Evolutionary conservation across 30 jellyfish, hydroid and myxozoan genomes (phyloP), one percentile per base, ranked within the genome.

Genomic region (Aurelia aurita): DNA sequence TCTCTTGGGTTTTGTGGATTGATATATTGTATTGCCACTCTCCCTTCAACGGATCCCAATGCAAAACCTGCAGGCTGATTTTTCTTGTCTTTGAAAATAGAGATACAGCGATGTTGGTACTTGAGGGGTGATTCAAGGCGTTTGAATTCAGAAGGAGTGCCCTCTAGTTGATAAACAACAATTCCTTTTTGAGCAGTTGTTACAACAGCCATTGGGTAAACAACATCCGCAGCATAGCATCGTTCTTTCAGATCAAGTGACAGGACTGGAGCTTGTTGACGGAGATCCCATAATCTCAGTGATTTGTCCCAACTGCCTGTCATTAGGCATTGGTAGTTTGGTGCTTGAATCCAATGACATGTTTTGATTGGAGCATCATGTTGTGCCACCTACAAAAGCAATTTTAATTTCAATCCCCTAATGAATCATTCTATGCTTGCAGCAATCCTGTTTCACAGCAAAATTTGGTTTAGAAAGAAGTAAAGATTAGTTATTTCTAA

Each of bases 281-380:
- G 84, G 23, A 92, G 88, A 54, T 92, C 98, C 98, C 98, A 92
- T 15, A 92, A 85, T 68, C 87, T 84, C 55, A 92, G 18, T 0
- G 98, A 78, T 75, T 86, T 86, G 74, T 92, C 98, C 96, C 96
- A 92, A 29, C 98, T 92, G 16, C 97, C 98, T 9, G 98, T 92
- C 98, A 92, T 92, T 29, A 92, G 74, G 78, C 96, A 87, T 45
- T 80, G 93, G 67, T 92, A 92, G 68, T 59, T 86, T 34, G 96
- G 98, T 3, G 95, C 95, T 62, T 92, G 96, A 19, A 92, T 89
- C 98, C 98, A 92, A 62, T 92, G 98, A 53, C 95, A 86, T 35
- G 95, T 86, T 64, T 87, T 92, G 45, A 92, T 86, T 23, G 98
- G 98, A 10, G 97, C 98, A 87, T 92, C 98, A 61, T 92, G 98